Percentiles rank a stretch among this genome's conserved stretches.
Conservation (phyloP, 2,888 invertebrate species). For the Chrysolina oricalcia region DNA sequence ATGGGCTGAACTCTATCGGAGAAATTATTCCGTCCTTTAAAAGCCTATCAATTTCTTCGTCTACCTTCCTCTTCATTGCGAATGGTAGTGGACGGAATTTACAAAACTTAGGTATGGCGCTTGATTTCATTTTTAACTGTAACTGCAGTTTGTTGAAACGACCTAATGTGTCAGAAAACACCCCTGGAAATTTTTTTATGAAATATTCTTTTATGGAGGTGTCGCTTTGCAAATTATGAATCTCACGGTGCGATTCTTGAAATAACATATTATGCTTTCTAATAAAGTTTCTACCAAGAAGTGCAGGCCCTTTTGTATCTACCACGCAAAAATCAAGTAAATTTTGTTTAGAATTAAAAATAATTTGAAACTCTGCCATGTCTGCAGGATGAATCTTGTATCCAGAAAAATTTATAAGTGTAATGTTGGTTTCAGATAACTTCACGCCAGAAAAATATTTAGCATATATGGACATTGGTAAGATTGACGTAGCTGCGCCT, state of each 20-base stretch:
- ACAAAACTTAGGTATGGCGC: neutral
- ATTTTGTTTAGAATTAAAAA: neutral
- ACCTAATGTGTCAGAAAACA: constrained; percentile 1
- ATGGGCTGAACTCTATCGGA: neutral
- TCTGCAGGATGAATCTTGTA: neutral
- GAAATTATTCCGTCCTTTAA: neutral
- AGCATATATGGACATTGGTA: neutral
- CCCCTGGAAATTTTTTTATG: neutral
- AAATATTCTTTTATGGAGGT: neutral
- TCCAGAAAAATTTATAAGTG: neutral
- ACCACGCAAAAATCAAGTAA: constrained; percentile 11
- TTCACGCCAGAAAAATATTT: constrained; percentile 3
- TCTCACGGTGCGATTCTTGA: neutral
- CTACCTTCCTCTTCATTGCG: neutral
- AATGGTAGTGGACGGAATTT: neutral
- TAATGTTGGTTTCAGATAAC: constrained; percentile 20
- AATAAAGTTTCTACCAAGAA: constrained; percentile 14
- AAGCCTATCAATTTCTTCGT: neutral
- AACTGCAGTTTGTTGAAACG: constrained; percentile 16
- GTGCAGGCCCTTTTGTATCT: neutral
- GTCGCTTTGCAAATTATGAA: neutral
- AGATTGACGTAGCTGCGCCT: constrained; percentile 1
- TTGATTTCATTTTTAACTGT: neutral
- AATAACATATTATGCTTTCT: neutral
- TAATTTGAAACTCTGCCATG: neutral